Evolutionary conservation across 2,888 invertebrate genomes (phyloP), one percentile per base, ranked within the genome.

Genomic region (Smittia sp.): DNA sequence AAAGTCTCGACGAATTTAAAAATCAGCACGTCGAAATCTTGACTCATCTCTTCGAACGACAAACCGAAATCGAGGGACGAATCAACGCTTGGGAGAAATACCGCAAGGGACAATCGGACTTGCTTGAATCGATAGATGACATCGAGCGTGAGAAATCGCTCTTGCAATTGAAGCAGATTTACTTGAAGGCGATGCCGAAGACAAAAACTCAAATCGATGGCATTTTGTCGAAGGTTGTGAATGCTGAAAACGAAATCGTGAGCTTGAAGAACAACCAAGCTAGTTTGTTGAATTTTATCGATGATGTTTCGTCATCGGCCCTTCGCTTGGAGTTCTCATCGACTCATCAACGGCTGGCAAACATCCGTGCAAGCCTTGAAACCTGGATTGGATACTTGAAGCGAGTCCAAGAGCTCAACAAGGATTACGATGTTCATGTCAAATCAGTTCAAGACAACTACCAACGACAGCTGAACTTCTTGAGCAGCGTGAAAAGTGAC

Each of bases 21-120:
- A 92, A 91, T 79, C 83, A 92, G 7, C 93, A 93, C 81, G 92
- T 93, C 79, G 92, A 92, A 80, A 93, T 92, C 0, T 81, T 94
- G 25, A 87, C 90, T 0, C 85, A 88, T 76, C 92, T 94, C 75
- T 89, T 91, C 79, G 90, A 92, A 75, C 85, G 93, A 76, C 93
- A 93, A 78, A 85, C 85, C 32, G 89, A 91, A 77, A 90, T 94
- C 9, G 88, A 89, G 76, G 85, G 86, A 0, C 85, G 93, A 74
- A 85, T 94, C 20, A 84, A 86, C 1, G 85, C 89, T 0, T 95
- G 94, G 94, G 90, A 92, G 76, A 86, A 85, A 67, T 94, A 94
- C 79, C 86, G 89, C 78, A 84, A 85, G 75, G 88, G 90, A 74
- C 88, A 92, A 79, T 87, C 87, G 0, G 86, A 86, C 69, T 81